Conservation (phyloP, 2,888 invertebrate species). For the Lasioglossum zephyrum region DNA sequence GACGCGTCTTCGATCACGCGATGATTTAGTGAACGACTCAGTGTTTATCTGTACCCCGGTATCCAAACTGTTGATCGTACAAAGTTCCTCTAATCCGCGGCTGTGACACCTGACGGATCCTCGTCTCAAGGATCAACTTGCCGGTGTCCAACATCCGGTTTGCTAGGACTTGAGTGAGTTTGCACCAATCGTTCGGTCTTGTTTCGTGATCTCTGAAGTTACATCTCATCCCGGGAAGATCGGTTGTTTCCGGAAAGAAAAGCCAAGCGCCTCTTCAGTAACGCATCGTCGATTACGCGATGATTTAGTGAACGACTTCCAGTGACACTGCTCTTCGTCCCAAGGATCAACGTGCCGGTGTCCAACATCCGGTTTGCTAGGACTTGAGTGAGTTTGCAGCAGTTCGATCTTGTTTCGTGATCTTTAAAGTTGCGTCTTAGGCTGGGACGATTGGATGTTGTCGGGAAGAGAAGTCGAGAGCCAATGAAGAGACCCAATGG, state of each 20-base stretch:
- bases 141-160: not conserved
- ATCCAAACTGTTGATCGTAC: not conserved
- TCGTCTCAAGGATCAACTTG: not conserved
- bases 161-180: slow-evolving; percentile 1
- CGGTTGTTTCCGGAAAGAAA: not conserved
- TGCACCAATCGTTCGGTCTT: not conserved
- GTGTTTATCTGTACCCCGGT: not conserved
- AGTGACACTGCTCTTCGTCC: not conserved
- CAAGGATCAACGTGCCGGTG: slow-evolving; percentile 2
- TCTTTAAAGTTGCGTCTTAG: not conserved
- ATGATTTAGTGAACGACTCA: slow-evolving; percentile 55
- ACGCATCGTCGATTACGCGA: slow-evolving; percentile 40
- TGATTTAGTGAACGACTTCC: slow-evolving; percentile 47
- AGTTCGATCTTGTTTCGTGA: not conserved
- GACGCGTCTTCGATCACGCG: slow-evolving; percentile 42
- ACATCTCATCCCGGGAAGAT: not conserved
- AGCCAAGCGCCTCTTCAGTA: slow-evolving; percentile 1
- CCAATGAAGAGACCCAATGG: slow-evolving; percentile 33
- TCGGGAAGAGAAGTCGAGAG: not conserved
- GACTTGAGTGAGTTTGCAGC: not conserved
- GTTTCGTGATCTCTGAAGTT: not conserved
- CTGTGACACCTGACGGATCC: not conserved
- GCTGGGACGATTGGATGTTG: not conserved
- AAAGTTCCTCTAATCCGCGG: not conserved
- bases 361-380: not conserved